Percentiles rank a stretch among this genome's conserved stretches.
Conservation (phyloP, 2,888 invertebrate species). For the Amphiduros pacificus region DNA sequence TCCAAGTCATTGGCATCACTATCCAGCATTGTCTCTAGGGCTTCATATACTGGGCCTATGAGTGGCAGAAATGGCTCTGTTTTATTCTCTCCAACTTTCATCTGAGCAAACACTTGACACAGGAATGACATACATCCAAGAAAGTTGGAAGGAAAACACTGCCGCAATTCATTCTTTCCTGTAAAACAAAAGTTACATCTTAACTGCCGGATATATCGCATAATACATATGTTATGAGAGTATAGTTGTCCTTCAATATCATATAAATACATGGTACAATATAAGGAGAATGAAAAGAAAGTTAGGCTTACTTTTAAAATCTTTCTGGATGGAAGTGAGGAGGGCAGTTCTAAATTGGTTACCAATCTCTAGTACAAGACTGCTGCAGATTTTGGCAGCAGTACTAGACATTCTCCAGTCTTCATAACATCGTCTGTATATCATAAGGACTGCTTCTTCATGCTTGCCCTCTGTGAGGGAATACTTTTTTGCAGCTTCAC, state of each 20-base stretch:
- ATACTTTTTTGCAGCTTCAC: not conserved
- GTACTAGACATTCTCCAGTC: not conserved
- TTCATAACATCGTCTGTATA: too few relatives aligned
- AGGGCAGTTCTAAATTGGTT: not conserved
- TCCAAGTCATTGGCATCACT: constrained; percentile 36
- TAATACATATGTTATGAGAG: too few relatives aligned
- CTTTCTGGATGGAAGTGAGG: not conserved
- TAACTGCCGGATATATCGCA: too few relatives aligned
- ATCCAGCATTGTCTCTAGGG: constrained; percentile 37
- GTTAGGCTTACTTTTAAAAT: not conserved
- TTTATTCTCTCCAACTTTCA: constrained; percentile 40
- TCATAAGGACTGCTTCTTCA: too few relatives aligned
- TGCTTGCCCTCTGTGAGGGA: not conserved
- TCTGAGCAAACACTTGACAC: constrained; percentile 42
- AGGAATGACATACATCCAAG: constrained; percentile 42
- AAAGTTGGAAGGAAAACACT: constrained; percentile 33
- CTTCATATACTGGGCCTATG: constrained; percentile 40
- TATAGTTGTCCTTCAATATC: too few relatives aligned
- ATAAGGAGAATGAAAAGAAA: too few relatives aligned
- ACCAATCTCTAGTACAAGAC: not conserved
- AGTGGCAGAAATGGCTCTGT: constrained; percentile 43
- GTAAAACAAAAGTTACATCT: constrained; percentile 29
- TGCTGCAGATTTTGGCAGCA: not conserved
- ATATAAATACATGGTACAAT: too few relatives aligned
- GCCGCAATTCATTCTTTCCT: constrained; percentile 38